Conservation (phyloP, 2,113 vertebrate genomes). For the Rhodinocichla rosea region DNA sequence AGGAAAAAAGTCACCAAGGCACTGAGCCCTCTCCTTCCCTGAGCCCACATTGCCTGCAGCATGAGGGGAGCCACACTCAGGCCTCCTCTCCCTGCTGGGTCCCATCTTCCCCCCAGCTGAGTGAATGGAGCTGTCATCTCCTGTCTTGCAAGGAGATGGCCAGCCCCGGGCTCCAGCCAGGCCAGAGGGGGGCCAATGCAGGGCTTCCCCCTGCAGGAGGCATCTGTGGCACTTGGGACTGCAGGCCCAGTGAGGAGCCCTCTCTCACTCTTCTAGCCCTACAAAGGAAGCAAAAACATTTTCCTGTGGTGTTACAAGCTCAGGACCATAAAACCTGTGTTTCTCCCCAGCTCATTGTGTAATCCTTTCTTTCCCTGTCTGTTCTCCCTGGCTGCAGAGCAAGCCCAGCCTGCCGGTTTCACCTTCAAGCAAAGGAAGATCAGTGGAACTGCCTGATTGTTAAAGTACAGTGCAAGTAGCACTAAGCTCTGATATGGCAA, state of each 20-base stretch:
- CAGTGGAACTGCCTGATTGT: background rate
- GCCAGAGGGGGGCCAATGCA: fast-evolving
- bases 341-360: background rate
- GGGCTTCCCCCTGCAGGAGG: background rate
- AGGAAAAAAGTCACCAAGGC: background rate
- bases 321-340: background rate
- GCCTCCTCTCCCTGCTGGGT: background rate
- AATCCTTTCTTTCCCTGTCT: background rate
- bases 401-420: background rate
- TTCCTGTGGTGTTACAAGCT: background rate
- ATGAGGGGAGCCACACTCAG: fast-evolving
- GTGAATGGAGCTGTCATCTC: background rate
- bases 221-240: fast-evolving
- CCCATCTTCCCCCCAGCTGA: fast-evolving
- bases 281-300: background rate
- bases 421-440: background rate
- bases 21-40: background rate
- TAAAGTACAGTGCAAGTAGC: background rate
- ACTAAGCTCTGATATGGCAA: background rate
- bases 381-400: background rate
- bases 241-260: fast-evolving
- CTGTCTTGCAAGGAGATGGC: background rate
- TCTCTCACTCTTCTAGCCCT: background rate
- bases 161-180: fast-evolving
- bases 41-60: fast-evolving